phyloP scores from a whole-genome alignment of 2,797 vertebrate genomes.

The Microctenopoma lineatum region DNA sequence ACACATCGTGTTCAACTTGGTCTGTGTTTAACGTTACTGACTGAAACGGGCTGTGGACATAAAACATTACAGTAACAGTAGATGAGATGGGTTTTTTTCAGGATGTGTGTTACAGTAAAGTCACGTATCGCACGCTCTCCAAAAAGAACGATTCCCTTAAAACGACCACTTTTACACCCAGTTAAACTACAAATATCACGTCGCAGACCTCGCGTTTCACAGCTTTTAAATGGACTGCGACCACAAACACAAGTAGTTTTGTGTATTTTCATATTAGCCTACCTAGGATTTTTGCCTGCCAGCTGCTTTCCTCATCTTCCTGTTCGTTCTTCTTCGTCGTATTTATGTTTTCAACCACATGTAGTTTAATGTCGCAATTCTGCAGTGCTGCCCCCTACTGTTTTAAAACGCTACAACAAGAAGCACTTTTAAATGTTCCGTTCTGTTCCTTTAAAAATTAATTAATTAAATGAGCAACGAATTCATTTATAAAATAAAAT shows the following conservation, averaged over 20 bases:
- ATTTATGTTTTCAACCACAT: too few species aligned
- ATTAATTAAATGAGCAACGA: too few species aligned
- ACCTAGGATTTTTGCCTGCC: slow-evolving; percentile 39
- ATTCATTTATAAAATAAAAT: too few species aligned
- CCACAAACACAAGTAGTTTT: not conserved
- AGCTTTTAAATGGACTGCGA: not conserved
- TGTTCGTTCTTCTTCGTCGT: slow-evolving; percentile 18
- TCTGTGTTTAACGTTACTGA: not conserved
- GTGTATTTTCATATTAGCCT: not conserved
- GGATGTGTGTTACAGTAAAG: not conserved
- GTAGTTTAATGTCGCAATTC: not conserved
- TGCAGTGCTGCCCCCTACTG: slow-evolving; percentile 22
- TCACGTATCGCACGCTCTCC: not conserved
- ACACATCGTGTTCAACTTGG: accelerated
- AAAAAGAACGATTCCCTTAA: not conserved
- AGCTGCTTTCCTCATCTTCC: slow-evolving; percentile 33
- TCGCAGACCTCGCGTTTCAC: not conserved
- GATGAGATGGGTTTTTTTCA: not conserved
- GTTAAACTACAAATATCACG: not conserved
- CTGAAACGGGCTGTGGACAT: not conserved
- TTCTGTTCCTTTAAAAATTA: too few species aligned
- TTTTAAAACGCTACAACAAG: accelerated
- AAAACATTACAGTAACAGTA: not conserved
- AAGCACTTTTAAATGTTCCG: not conserved
- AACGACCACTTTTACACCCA: accelerated